A percentile compares a stretch with the other conserved stretches of the same genome.
These are phyloP conservation scores for Vultur gryphus DNA, from an alignment of 2,797 vertebrate genomes.

Conservation along the genomic window DNA sequence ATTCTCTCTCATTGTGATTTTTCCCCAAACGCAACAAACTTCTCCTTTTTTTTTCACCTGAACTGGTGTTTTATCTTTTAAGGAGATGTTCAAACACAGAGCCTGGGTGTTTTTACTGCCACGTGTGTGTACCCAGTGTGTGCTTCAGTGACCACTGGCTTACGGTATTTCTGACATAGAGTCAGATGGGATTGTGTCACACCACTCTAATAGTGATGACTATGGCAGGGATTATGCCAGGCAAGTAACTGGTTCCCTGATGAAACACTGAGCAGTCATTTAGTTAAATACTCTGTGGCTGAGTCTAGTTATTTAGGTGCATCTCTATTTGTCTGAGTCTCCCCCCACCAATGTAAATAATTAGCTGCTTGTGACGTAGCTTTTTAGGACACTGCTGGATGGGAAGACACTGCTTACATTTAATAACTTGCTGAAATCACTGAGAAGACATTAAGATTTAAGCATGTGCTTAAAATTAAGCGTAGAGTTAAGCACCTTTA, in stretches of 20 bases:
- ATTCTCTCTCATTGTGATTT: background rate
- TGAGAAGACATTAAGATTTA: background rate
- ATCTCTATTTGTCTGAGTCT: background rate
- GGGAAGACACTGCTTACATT: background rate
- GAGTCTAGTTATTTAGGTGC: background rate
- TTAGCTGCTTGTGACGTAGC: background rate
- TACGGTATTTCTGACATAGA: background rate
- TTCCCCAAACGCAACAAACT: background rate
- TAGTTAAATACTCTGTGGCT: background rate
- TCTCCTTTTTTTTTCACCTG: too few species aligned
- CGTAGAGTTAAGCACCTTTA: constrained; percentile 21
- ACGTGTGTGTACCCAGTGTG: accelerated
- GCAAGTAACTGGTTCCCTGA: background rate
- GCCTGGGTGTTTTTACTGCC: background rate
- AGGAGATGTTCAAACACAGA: background rate
- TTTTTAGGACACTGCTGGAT: background rate
- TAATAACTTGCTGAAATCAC: constrained; percentile 1
- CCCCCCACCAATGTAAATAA: background rate
- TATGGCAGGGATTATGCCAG: background rate
- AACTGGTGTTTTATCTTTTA: background rate
- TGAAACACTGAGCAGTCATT: background rate
- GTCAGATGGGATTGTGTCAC: background rate
- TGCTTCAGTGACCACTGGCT: background rate
- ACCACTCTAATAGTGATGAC: too few species aligned
- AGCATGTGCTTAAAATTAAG: constrained; percentile 14